Percentiles rank a stretch among this genome's conserved stretches.
Evolutionary conservation across 2,888 invertebrate species (phyloP).

Genomic region (Diogma glabrata): DNA sequence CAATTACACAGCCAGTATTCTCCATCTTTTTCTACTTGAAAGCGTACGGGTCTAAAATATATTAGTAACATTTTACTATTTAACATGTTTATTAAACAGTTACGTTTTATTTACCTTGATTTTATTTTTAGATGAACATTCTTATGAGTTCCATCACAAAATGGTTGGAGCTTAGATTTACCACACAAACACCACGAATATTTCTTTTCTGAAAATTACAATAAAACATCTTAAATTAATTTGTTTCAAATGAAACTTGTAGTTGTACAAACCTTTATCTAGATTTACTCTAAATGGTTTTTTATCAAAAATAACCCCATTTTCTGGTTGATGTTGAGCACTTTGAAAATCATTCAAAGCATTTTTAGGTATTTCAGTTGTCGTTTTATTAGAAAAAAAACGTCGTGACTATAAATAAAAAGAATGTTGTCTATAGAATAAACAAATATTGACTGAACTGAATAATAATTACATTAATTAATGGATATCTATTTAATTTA

Average conservation of each 20-base stretch:
- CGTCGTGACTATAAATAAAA: too few relatives aligned
- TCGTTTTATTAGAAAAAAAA: background rate
- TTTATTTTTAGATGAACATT: constrained; percentile 60
- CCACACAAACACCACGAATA: constrained; percentile 95
- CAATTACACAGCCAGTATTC: constrained; percentile 98
- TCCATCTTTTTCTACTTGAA: constrained; percentile 74
- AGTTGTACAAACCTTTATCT: too few relatives aligned
- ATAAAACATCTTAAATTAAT: too few relatives aligned
- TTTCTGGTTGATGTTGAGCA: constrained; percentile 49
- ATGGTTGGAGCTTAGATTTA: constrained; percentile 78
- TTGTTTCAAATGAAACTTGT: too few relatives aligned
- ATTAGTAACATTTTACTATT: too few relatives aligned
- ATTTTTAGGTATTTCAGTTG: constrained; percentile 53
- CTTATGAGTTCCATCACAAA: constrained; percentile 90
- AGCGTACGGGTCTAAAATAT: constrained; percentile 59
- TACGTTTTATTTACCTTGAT: constrained; percentile 47
- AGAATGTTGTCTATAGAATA: too few relatives aligned
- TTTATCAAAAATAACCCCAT: constrained; percentile 74
- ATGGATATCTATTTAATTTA: constrained; percentile 4
- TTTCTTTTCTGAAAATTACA: too few relatives aligned
- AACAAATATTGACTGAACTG: too few relatives aligned
- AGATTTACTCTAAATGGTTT: constrained; percentile 74
- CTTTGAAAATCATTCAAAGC: constrained; percentile 46
- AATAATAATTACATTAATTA: background rate
- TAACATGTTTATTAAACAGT: too few relatives aligned